Conservation (phyloP, 2,797 vertebrate genomes). For the Pipistrellus nathusii region DNA sequence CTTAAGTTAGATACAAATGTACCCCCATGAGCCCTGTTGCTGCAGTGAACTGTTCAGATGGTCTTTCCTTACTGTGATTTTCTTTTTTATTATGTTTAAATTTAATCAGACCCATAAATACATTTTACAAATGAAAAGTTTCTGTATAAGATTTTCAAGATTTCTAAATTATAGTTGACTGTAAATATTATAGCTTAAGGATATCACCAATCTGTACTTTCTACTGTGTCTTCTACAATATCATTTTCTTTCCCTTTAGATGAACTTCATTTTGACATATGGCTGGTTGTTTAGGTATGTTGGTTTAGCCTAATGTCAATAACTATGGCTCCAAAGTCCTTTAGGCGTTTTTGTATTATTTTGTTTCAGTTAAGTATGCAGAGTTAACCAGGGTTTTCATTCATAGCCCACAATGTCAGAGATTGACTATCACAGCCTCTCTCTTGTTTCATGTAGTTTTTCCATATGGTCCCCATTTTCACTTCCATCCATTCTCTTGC, state of each 20-base stretch:
- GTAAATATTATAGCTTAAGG: background rate
- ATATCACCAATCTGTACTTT: constrained; percentile 22
- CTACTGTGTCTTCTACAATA: background rate
- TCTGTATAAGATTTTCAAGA: background rate
- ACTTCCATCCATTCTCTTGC: background rate
- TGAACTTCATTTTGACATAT: background rate
- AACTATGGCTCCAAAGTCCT: background rate
- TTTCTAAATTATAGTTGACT: background rate
- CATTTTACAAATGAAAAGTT: constrained; percentile 40
- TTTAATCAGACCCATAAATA: background rate
- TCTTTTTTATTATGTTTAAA: background rate
- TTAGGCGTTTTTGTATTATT: background rate
- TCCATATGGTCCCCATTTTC: background rate
- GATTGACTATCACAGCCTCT: background rate
- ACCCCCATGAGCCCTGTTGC: background rate
- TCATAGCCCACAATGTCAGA: background rate
- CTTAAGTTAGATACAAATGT: background rate
- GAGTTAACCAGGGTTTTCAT: background rate
- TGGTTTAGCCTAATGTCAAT: background rate
- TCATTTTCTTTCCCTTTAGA: background rate
- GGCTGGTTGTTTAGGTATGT: background rate
- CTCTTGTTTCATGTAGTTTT: background rate
- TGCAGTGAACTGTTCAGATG: background rate
- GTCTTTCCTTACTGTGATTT: constrained; percentile 3
- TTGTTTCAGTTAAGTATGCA: background rate